Evolutionary conservation across 2,797 vertebrate species (phyloP).

Genomic region (Mareca strepera): DNA sequence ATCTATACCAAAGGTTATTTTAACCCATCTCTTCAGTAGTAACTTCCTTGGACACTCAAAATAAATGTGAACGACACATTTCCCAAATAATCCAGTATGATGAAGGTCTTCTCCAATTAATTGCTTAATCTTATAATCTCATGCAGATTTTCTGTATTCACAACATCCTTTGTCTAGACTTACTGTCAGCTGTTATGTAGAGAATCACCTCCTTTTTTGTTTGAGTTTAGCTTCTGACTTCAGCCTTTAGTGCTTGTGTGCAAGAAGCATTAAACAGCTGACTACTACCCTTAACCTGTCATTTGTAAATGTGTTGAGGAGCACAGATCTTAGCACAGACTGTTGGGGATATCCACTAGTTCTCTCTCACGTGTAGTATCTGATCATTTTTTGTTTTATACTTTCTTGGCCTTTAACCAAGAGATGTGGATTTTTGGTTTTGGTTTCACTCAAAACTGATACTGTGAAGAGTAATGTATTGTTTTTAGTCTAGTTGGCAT

Average conservation of each 20-base stretch:
- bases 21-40: neutral
- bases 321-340: neutral
- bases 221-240: neutral
- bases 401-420: neutral
- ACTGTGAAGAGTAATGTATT: neutral
- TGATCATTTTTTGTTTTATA: neutral
- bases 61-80: neutral
- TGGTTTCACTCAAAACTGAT: neutral
- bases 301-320: neutral
- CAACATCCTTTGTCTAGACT: neutral
- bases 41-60: neutral
- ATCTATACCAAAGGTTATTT: neutral
- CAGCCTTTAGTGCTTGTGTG: neutral
- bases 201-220: neutral
- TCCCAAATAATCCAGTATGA: neutral
- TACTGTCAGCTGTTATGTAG: neutral
- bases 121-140: neutral
- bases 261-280: neutral
- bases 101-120: neutral
- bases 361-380: neutral
- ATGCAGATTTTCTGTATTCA: neutral
- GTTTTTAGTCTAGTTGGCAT: neutral
- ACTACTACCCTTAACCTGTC: neutral
- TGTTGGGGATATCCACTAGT: neutral
- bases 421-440: neutral